These are phyloP conservation scores for Madoqua kirkii DNA, from an alignment of 2,113 vertebrate species.

Conservation along the genomic window DNA sequence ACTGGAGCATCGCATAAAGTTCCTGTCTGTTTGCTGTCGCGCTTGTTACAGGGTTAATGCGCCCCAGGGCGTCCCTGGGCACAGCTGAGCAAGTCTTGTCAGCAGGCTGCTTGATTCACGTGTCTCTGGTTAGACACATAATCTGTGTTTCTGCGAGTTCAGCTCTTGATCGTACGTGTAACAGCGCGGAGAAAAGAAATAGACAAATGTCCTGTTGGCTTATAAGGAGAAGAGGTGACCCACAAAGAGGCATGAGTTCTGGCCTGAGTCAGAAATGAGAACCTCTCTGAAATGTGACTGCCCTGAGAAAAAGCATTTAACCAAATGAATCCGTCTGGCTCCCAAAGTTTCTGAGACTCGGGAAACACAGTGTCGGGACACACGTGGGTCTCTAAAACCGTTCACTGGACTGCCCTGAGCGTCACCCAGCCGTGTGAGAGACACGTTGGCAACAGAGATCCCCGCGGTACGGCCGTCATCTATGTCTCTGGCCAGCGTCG, in stretches of 20 bases:
- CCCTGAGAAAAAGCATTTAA: neutral
- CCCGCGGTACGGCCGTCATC: fast-evolving
- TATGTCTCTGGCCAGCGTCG: neutral
- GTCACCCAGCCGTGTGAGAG: neutral
- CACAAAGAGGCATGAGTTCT: neutral
- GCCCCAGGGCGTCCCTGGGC: neutral
- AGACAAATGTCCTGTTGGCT: neutral
- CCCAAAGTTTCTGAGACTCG: neutral
- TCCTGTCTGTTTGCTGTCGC: neutral
- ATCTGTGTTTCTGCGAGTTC: neutral
- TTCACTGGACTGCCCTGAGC: neutral
- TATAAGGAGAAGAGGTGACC: neutral
- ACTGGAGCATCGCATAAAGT: neutral
- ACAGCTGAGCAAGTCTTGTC: fast-evolving
- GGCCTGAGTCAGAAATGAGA: neutral
- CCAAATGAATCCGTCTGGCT: neutral
- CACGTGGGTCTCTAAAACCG: fast-evolving
- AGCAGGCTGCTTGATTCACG: neutral
- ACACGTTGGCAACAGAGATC: neutral
- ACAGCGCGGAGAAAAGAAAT: neutral
- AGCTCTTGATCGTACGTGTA: neutral
- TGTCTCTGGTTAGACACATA: neutral
- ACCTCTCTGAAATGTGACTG: neutral
- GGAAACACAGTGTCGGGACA: fast-evolving
- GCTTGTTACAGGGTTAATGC: neutral